Evolutionary conservation across 2,113 vertebrate genomes (phyloP).

Genomic region (Electrona antarctica): DNA sequence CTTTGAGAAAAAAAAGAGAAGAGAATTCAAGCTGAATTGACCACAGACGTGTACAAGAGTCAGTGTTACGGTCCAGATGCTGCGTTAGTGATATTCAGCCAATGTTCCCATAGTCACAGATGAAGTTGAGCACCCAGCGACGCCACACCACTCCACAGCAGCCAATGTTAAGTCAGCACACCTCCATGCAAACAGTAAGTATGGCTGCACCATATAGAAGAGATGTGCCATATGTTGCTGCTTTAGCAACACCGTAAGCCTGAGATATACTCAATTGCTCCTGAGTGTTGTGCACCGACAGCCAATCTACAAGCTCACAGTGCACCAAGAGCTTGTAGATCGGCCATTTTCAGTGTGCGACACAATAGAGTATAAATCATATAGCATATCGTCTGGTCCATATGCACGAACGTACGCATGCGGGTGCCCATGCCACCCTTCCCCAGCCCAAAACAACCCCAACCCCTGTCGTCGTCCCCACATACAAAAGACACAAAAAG

Average conservation of each 20-base stretch:
- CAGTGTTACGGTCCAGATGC: slow-evolving; percentile 12
- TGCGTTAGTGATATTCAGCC: slow-evolving; percentile 35
- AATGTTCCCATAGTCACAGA: slow-evolving; percentile 10
- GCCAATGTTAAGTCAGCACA: slow-evolving; percentile 40
- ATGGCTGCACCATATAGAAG: too few relatives aligned
- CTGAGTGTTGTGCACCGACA: too few relatives aligned
- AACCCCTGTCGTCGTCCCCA: neutral
- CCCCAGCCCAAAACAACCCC: neutral
- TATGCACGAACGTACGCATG: slow-evolving; percentile 42
- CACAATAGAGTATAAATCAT: too few relatives aligned
- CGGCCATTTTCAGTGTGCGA: too few relatives aligned
- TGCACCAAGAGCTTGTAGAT: too few relatives aligned
- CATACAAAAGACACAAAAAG: slow-evolving; percentile 8
- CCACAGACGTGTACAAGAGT: slow-evolving; percentile 1
- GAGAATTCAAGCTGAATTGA: neutral
- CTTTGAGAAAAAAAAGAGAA: too few relatives aligned
- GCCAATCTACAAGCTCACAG: too few relatives aligned
- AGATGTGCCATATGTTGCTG: too few relatives aligned
- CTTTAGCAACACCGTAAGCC: too few relatives aligned
- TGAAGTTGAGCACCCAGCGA: slow-evolving; percentile 24
- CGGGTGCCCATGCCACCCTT: slow-evolving; percentile 38
- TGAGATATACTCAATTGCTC: too few relatives aligned
- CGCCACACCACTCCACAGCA: slow-evolving; percentile 3
- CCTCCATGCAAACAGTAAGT: neutral
- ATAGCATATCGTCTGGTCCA: neutral